These are phyloP conservation scores for Amblyjoppa fuscipennis DNA, from an alignment of 2,888 invertebrate species.

Conservation along the genomic window DNA sequence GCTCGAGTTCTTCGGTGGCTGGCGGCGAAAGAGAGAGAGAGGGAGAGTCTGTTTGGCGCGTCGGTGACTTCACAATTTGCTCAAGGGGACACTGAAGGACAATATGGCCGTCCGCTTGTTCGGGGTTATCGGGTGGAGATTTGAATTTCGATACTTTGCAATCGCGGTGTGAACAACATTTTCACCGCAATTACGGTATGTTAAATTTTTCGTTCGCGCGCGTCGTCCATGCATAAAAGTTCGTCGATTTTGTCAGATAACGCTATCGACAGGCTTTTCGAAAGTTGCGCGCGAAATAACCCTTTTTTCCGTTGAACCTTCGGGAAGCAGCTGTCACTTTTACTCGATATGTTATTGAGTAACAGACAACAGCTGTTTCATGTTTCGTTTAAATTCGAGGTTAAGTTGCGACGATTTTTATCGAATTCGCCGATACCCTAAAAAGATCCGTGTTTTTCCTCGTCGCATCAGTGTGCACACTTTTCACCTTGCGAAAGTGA, in stretches of 20 bases:
- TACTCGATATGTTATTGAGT: constrained; percentile 6
- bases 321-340: constrained; percentile 69
- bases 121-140: constrained; percentile 61
- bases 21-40: background rate
- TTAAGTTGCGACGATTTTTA: background rate
- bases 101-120: constrained; percentile 62
- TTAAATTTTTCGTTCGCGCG: background rate
- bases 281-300: constrained; percentile 48
- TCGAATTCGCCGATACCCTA: background rate
- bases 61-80: constrained; percentile 33
- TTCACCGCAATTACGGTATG: constrained; percentile 47
- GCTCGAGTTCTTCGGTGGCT: background rate
- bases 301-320: constrained; percentile 38
- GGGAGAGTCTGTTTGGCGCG: background rate
- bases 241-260: background rate
- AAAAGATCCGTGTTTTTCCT: background rate
- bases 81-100: constrained; percentile 67
- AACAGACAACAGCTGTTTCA: constrained; percentile 42
- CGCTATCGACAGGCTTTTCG: background rate
- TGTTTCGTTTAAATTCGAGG: constrained; percentile 13
- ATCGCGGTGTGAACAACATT: constrained; percentile 30
- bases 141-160: constrained; percentile 58
- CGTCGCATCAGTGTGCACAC: background rate
- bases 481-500: background rate
- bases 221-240: background rate